A percentile compares a stretch with the other conserved stretches of the same genome.
phyloP scores from a whole-genome alignment of 2,797 vertebrate species.

The Anguilla megastoma region DNA sequence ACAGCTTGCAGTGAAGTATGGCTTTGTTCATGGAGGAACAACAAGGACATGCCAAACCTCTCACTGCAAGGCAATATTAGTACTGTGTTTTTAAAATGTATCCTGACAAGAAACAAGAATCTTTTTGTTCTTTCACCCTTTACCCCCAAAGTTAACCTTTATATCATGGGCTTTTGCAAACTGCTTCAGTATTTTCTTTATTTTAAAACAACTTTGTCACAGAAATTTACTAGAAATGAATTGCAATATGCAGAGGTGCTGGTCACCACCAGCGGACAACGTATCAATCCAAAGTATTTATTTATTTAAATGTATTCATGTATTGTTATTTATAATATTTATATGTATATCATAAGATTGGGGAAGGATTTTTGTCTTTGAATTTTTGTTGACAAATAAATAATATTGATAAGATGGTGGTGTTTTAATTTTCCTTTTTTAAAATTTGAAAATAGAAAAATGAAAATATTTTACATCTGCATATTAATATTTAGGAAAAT shows the following conservation, averaged over 20 bases:
- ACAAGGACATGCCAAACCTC: slow-evolving; percentile 21
- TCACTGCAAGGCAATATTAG: slow-evolving; percentile 33
- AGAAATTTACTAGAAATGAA: not conserved
- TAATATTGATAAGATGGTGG: not conserved
- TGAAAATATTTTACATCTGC: not conserved
- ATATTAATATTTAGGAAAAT: not conserved
- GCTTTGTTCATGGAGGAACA: slow-evolving; percentile 38
- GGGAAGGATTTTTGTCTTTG: slow-evolving; percentile 26
- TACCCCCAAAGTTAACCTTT: slow-evolving; percentile 59
- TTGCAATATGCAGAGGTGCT: slow-evolving; percentile 56
- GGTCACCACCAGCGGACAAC: slow-evolving; percentile 63
- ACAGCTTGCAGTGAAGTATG: slow-evolving; percentile 37
- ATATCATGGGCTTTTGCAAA: slow-evolving; percentile 42
- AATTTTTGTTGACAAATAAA: slow-evolving; percentile 16
- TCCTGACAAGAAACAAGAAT: not conserved
- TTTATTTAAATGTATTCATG: slow-evolving; percentile 81
- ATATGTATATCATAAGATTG: slow-evolving; percentile 50
- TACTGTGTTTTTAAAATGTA: slow-evolving; percentile 32
- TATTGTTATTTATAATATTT: slow-evolving; percentile 84
- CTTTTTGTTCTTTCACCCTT: slow-evolving; percentile 60
- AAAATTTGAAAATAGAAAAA: not conserved
- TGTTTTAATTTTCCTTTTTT: not conserved
- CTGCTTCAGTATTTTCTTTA: slow-evolving; percentile 56
- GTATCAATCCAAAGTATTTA: slow-evolving; percentile 76
- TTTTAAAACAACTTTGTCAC: slow-evolving; percentile 19